phyloP scores from a whole-genome alignment of 2,113 vertebrate species.

The Gracilinanus agilis region DNA sequence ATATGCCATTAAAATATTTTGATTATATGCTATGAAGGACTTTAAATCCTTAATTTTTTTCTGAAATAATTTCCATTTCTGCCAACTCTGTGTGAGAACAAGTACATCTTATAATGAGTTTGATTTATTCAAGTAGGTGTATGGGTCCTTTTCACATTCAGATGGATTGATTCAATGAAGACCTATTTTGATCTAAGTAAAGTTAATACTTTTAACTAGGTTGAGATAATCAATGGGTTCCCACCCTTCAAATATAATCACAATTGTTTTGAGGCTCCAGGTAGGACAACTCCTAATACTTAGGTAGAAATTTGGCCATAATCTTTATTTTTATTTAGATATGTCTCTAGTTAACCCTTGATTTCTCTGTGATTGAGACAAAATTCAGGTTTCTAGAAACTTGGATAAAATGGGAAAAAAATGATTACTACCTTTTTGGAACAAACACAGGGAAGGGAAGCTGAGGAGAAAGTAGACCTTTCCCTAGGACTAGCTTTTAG shows the following conservation, averaged over 20 bases:
- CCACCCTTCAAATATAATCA: neutral
- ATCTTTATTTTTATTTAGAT: neutral
- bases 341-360: neutral
- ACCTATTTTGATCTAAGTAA: neutral
- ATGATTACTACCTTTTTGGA: no score
- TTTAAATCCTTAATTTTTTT: neutral
- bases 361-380: neutral
- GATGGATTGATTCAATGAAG: neutral
- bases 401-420: neutral
- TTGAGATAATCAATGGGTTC: neutral
- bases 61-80: neutral
- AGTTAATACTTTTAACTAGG: neutral
- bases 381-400: neutral
- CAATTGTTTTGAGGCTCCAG: neutral
- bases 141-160: neutral
- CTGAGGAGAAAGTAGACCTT: no score
- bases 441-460: no score
- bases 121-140: neutral
- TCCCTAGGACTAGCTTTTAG: no score
- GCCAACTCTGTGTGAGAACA: neutral
- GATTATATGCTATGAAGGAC: neutral
- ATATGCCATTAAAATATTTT: neutral
- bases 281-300: neutral
- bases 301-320: neutral
- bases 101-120: neutral